Conservation (phyloP, 2,888 invertebrate species). For the Lycia hirtaria region DNA sequence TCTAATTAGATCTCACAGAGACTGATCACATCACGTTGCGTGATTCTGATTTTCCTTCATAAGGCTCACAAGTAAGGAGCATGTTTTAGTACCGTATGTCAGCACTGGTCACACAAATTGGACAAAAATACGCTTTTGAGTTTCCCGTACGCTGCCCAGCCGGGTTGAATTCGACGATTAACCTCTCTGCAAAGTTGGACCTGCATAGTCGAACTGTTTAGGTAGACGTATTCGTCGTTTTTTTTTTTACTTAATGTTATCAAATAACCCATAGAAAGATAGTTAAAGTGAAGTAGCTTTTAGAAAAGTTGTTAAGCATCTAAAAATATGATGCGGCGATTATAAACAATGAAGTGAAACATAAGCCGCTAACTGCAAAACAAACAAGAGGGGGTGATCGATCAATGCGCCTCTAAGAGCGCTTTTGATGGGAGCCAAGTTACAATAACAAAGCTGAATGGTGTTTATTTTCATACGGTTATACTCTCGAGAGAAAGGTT, state of each 20-base stretch:
- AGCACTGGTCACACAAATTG: too few relatives aligned
- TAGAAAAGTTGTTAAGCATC: conserved; percentile 8
- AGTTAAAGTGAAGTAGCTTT: neutral
- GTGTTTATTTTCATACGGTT: conserved; percentile 38
- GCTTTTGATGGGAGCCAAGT: conserved; percentile 32
- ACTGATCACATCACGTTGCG: too few relatives aligned
- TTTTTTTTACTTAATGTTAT: neutral
- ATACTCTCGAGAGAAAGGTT: conserved; percentile 23
- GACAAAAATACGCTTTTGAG: too few relatives aligned
- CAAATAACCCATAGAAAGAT: neutral
- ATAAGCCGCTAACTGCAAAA: conserved; percentile 26
- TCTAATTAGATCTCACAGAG: too few relatives aligned
- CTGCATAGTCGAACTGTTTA: too few relatives aligned
- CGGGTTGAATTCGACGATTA: too few relatives aligned
- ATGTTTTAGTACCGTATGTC: too few relatives aligned
- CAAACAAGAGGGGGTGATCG: conserved; percentile 34
- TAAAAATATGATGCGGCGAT: conserved; percentile 24
- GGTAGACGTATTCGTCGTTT: too few relatives aligned
- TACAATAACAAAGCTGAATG: conserved; percentile 30
- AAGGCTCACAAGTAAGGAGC: too few relatives aligned
- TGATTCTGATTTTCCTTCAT: too few relatives aligned
- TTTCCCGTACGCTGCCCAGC: too few relatives aligned
- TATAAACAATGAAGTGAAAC: conserved; percentile 31
- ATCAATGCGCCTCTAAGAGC: conserved; percentile 25
- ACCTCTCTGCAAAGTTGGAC: too few relatives aligned